Conservation (phyloP, 37 sponge, comb jelly and placozoan genomes). For the Bolinopsis microptera region DNA sequence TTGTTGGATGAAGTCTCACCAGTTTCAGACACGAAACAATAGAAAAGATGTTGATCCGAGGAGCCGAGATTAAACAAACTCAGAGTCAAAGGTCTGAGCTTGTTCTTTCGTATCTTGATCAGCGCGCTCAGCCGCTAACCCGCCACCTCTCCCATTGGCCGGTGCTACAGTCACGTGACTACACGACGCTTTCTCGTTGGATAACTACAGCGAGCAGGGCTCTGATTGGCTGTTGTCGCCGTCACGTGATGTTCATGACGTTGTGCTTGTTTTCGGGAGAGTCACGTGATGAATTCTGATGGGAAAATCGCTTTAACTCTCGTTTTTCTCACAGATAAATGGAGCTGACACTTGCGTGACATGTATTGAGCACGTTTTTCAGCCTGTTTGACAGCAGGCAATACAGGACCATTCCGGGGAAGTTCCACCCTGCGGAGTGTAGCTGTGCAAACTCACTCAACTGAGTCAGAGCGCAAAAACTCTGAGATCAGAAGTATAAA, state of each 20-base stretch:
- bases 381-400: neutral
- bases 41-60: neutral
- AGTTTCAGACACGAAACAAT: slow-evolving; percentile 21
- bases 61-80: slow-evolving; percentile 2
- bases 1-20: neutral
- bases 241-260: slow-evolving; percentile 57
- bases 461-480: too few relatives aligned
- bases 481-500: too few relatives aligned
- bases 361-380: slow-evolving; percentile 32
- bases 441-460: too few relatives aligned
- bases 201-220: neutral
- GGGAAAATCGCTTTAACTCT: slow-evolving; percentile 64
- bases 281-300: neutral
- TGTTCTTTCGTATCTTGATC: slow-evolving; percentile 26
- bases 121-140: neutral
- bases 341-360: neutral
- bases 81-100: slow-evolving; percentile 16
- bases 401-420: neutral
- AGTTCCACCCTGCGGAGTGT: neutral
- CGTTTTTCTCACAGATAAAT: slow-evolving; percentile 63
- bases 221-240: neutral
- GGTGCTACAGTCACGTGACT: neutral
- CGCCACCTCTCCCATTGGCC: neutral
- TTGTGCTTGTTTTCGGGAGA: neutral
- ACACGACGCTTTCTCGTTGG: neutral